Percentiles rank a stretch among this genome's conserved stretches.
These are phyloP conservation scores for Theodoxus fluviatilis DNA, from an alignment of 2,888 invertebrate species.

Conservation along the genomic window DNA sequence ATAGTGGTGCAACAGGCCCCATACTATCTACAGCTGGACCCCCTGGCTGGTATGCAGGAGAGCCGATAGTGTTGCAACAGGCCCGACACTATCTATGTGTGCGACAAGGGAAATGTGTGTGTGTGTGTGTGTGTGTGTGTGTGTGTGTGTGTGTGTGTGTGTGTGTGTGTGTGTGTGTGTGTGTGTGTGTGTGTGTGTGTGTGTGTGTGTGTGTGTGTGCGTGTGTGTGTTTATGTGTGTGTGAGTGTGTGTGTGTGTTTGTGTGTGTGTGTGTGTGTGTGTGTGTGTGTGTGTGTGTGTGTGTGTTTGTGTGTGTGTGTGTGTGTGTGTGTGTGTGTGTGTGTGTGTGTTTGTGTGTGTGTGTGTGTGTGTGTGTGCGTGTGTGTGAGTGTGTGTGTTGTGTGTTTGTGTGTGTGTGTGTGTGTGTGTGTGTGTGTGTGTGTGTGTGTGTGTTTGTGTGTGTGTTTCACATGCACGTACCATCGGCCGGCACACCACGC, in stretches of 20 bases:
- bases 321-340: slow-evolving; percentile 3
- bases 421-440: too few relatives aligned
- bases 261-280: slow-evolving; percentile 4
- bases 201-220: slow-evolving; percentile 16
- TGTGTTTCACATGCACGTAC: neutral
- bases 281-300: slow-evolving; percentile 3
- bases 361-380: slow-evolving; percentile 1
- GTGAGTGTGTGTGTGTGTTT: slow-evolving; percentile 6
- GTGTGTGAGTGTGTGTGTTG: slow-evolving; percentile 5
- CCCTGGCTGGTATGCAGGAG: too few relatives aligned
- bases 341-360: slow-evolving; percentile 12
- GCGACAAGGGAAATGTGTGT: too few relatives aligned
- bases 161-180: slow-evolving; percentile 16
- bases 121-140: slow-evolving; percentile 16
- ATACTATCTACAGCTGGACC: too few relatives aligned
- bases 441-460: slow-evolving; percentile 1
- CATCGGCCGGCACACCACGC: too few relatives aligned
- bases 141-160: slow-evolving; percentile 16
- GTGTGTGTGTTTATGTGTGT: slow-evolving; percentile 8
- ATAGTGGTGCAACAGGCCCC: too few relatives aligned
- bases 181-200: slow-evolving; percentile 3
- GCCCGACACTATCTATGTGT: too few relatives aligned
- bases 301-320: slow-evolving; percentile 10
- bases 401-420: too few relatives aligned
- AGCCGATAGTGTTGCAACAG: too few relatives aligned